These are phyloP conservation scores for Lateolabrax maculatus DNA, from an alignment of 2,797 vertebrate species.

Conservation along the genomic window DNA sequence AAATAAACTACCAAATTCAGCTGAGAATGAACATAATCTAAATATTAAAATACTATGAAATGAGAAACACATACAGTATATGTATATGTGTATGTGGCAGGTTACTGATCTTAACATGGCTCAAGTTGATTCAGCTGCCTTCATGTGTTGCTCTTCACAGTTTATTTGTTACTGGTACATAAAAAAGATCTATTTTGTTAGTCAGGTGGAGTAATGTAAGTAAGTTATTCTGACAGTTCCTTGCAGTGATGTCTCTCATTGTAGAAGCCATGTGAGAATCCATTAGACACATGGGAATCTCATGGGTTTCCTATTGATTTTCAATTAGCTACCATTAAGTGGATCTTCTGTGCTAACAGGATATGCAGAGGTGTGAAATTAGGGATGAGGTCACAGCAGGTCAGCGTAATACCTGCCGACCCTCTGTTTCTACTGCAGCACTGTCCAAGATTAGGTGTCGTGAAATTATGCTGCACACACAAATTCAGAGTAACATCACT, in stretches of 20 bases:
- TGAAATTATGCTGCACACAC: constrained; percentile 4
- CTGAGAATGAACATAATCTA: not conserved
- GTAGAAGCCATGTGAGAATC: not conserved
- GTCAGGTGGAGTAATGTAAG: too few species aligned
- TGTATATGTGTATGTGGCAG: not conserved
- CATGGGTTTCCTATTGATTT: constrained; percentile 56
- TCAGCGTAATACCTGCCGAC: constrained; percentile 44
- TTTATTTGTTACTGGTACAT: not conserved
- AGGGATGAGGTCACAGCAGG: constrained; percentile 63
- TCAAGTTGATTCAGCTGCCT: constrained; percentile 20
- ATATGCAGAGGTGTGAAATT: constrained; percentile 55
- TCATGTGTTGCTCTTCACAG: constrained; percentile 12
- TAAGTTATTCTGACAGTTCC: not conserved
- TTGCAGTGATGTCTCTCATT: not conserved
- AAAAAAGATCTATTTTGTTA: not conserved
- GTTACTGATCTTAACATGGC: not conserved
- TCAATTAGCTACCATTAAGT: constrained; percentile 43
- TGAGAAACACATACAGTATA: not conserved
- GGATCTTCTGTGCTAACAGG: constrained; percentile 52
- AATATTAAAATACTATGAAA: not conserved
- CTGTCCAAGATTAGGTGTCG: constrained; percentile 2
- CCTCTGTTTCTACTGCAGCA: constrained; percentile 14
- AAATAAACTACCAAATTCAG: not conserved
- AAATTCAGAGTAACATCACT: not conserved
- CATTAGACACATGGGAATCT: constrained; percentile 16